Evolutionary conservation across 2,888 invertebrate species (phyloP).

Genomic region (Aphodius granarius): DNA sequence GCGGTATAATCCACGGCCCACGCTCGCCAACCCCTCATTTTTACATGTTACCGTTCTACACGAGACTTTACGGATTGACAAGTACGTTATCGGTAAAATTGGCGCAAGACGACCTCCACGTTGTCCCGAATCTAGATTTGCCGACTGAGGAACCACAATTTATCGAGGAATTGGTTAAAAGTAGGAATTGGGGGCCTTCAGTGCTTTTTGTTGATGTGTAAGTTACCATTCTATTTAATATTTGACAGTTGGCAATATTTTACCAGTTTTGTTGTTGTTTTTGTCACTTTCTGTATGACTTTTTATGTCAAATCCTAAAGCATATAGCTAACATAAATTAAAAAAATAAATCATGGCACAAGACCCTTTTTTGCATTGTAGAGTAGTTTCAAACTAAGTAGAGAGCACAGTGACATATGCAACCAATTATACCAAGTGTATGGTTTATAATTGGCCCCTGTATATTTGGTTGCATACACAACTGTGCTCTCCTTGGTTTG

Average conservation of each 20-base stretch:
- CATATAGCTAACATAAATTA: not conserved
- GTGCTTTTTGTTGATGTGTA: slow-evolving; percentile 92
- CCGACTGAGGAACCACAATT: slow-evolving; percentile 80
- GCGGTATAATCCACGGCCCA: slow-evolving; percentile 89
- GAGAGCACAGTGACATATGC: too few relatives aligned
- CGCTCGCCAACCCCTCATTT: slow-evolving; percentile 89
- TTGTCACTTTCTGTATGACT: too few relatives aligned
- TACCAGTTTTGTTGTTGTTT: too few relatives aligned
- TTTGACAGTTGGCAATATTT: too few relatives aligned
- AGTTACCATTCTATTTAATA: slow-evolving; percentile 55
- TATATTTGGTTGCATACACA: too few relatives aligned
- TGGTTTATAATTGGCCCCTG: too few relatives aligned
- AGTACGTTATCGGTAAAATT: slow-evolving; percentile 86
- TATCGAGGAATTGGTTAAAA: slow-evolving; percentile 76
- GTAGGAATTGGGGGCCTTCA: slow-evolving; percentile 94
- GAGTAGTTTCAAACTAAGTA: too few relatives aligned
- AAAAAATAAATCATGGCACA: too few relatives aligned
- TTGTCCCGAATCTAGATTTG: slow-evolving; percentile 84
- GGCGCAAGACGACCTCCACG: slow-evolving; percentile 93
- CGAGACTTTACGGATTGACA: slow-evolving; percentile 78
- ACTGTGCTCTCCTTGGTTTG: too few relatives aligned
- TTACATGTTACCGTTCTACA: slow-evolving; percentile 86
- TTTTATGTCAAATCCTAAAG: too few relatives aligned
- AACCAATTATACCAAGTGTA: too few relatives aligned
- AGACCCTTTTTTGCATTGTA: too few relatives aligned